Evolutionary conservation across 1,140 invertebrate species (phyloP), one percentile per base, ranked within the genome.

Genomic region (Rhizoglyphus robini): DNA sequence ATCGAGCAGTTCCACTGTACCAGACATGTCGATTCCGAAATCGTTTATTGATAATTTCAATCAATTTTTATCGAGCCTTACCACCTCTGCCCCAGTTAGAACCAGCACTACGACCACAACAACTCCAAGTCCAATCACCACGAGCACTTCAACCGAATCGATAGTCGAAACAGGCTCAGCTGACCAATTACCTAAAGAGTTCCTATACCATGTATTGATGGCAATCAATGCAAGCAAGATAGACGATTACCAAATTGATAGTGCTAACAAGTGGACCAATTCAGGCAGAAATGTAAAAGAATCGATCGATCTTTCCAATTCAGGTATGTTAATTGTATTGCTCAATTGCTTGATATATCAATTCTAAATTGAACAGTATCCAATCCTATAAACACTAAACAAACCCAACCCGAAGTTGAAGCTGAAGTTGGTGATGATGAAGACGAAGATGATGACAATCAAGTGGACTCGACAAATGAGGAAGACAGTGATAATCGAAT

Each of bases 161-260:
- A 54, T 32, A 54, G 23, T 32, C 23, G 23, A 25, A 54, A 54
- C n/a, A 29, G 31, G 31, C 4, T 29, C 29, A 13, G 58, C 27
- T 1, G 58, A 60, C 36, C 18, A 60, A 23, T 11, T 60, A n/a
- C 58, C 58, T 2, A 34, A 46, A 46, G 58, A 60, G 29, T 60
- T 60, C 29, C 27, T 60, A 1, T 20, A 27, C 8, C 58, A 60
- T 46, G 27, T 60, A 3, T 46, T 60, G 29, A 60, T 29, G 27
- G 58, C 27, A 18, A 60, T 60, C 27, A 60, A 60, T 46, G 58
- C 58, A 5, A 60, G 58, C 30, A 34, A 46, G 27, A 60, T 60
- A 34, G 58, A 60, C 11, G 27, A 60, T 46, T 60, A 38, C 36
- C 58, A 60, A 23, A 27, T 60, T 29, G 11, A 32, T 34, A n/a